Base-by-base conservation (phyloP, 1,140 invertebrate genomes). In the Drosophila neocordata region DNA sequence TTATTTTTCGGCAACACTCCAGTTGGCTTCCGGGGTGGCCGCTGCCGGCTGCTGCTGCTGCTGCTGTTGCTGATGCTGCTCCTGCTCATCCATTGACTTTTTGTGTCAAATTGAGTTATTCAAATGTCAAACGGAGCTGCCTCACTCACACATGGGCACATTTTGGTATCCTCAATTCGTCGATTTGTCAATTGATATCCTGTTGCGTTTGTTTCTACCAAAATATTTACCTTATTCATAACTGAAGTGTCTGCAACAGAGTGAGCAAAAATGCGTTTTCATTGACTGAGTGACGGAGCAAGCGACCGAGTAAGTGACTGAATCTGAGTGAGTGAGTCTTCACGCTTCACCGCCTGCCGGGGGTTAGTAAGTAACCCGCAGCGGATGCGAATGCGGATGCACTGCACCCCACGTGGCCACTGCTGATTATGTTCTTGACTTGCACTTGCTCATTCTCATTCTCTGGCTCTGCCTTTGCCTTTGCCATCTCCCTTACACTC, bases 211-310 rank as follows among this genome's bases (percentile, higher is more conserved):
- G 88, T 90, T 90, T 87, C 85, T 74, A 90, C 79, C 85, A 65
- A 76, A 90, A 90, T 90, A 90, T 90, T 90, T 90, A 90, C 88
- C 82, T 81, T 81, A 78, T 78, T 78, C 81, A 89, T 90, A 89
- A 89, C 87, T 85, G 82, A 85, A 85, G 82, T 87, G 82, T 85
- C 82, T 74, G 41, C 41, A 18, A 48, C 18, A 48, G 41, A 48
- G 41, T 48, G 24, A 35, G 27, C 59, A 31, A 20, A 34, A 34
- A 31, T 12, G 18, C 18, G 44, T 52, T 35, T 62, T 4, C 60
- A 15, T 31, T 62, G 22, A 48, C 22, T 52, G 31, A 20, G 9
- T 51, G 24, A 34, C 4, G 35, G 44, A 48, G 4, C 9, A 11
- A 37, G 35, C 11, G 35, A 37, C 5, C 51, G 60, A 44, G 2